Base-by-base conservation (phyloP, 2,888 invertebrate genomes). In the Yponomeuta cagnagella region DNA sequence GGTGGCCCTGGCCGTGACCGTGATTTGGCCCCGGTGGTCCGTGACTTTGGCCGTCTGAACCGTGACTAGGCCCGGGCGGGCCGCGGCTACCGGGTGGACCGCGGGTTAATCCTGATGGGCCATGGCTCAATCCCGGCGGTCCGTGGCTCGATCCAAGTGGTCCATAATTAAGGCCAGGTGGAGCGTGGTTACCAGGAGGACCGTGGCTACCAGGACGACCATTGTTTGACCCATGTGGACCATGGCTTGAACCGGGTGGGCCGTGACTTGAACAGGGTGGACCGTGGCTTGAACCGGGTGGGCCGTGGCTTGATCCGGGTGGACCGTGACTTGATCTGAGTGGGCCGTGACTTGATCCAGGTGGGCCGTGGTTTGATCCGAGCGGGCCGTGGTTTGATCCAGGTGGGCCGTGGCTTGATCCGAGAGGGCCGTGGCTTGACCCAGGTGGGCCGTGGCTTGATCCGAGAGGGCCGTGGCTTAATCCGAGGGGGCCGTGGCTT, bases 351-450 rank as follows among this genome's bases (percentile, higher is more conserved):
- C 15, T 58, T 58, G 69, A 70, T 10, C 70, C 70, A 0, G 58
- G 70, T 3, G 71, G 63, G 0, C 66, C 64, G 9, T 64, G 64
- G 64, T 2, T 23, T 23, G 70, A 1, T 72, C 64, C 64, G 71
- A 71, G 70, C 71, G 72, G 72, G 67, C 72, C 72, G 5, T 64
- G 69, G 84, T 82, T 81, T 8, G 83, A 76, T 64, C 73, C 73
- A 31, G 72, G 72, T 33, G 72, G 69, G 70, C 69, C 58, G 52
- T 69, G 69, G 52, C 5, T 58, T 23, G 58, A 30, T 73, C 15
- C 71, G 71, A 48, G 84, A 80, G 83, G 84, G 72, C 85, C 87
- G 52, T 58, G 52, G 15, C 12, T 58, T 58, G 43, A 43, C 1
- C 52, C 52, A 2, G 52, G 52, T 15, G 15, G 15, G 15, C 52